phyloP scores from a whole-genome alignment of 2,797 vertebrate genomes.

The Pogoniulus pusillus region DNA sequence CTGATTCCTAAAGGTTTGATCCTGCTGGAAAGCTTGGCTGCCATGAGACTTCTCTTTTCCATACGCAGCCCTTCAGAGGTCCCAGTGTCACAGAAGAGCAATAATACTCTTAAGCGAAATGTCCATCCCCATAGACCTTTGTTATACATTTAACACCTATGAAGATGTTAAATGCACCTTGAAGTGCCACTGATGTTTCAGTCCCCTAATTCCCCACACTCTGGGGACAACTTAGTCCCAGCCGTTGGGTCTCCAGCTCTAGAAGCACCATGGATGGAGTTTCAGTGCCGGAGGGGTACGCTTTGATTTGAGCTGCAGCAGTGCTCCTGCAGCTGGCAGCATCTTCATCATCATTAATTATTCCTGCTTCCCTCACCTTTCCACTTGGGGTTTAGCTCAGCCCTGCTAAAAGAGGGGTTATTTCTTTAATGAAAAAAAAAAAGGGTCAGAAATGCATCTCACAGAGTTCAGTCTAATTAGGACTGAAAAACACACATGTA shows the following conservation, averaged over 20 bases:
- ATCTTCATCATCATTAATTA: slow-evolving; percentile 21
- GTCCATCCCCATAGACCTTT: background rate
- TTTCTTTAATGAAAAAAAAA: background rate
- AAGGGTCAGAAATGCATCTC: background rate
- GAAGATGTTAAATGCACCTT: background rate
- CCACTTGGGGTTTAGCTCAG: background rate
- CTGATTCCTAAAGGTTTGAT: background rate
- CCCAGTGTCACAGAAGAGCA: background rate
- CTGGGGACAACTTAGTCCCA: background rate
- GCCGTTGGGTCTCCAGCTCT: background rate
- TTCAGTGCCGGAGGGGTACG: background rate
- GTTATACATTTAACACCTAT: background rate
- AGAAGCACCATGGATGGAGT: background rate
- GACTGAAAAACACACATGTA: background rate
- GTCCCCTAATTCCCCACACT: background rate
- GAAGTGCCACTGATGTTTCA: background rate
- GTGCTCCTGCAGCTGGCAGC: background rate
- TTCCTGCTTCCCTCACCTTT: slow-evolving; percentile 26
- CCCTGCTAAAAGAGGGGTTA: background rate
- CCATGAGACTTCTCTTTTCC: background rate
- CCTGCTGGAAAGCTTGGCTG: background rate
- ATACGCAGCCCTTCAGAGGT: background rate
- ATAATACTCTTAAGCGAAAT: background rate
- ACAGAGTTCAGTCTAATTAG: slow-evolving; percentile 34
- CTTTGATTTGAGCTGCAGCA: background rate